These are phyloP conservation scores for Boleophthalmus pectinirostris DNA, from an alignment of 2,113 vertebrate species.

Conservation along the genomic window DNA sequence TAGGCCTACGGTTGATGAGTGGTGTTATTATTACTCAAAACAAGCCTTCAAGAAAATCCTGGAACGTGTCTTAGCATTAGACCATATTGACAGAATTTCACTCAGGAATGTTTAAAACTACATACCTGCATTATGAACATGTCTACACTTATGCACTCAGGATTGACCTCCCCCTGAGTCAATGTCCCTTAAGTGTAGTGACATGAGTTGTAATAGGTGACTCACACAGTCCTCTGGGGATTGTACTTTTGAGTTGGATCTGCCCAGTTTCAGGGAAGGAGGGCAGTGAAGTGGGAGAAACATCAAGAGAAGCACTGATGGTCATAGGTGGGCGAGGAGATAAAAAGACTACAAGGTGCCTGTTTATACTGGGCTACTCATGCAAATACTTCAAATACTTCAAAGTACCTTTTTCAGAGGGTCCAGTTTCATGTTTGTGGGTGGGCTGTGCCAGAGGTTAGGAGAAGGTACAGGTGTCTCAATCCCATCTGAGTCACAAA, in stretches of 20 bases:
- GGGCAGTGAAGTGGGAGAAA: conserved; percentile 11
- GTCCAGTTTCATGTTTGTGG: conserved; percentile 21
- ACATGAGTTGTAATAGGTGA: conserved; percentile 28
- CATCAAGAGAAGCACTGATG: conserved; percentile 10
- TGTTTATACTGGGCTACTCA: conserved; percentile 6
- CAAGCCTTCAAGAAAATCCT: neutral
- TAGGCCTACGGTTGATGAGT: neutral
- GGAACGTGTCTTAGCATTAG: neutral
- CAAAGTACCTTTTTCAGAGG: neutral
- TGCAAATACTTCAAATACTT: conserved; percentile 3
- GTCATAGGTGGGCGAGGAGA: conserved; percentile 12
- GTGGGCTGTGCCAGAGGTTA: conserved; percentile 15
- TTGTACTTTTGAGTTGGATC: conserved; percentile 9
- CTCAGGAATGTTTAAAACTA: neutral
- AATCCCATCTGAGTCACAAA: conserved; percentile 38
- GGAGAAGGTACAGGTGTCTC: conserved; percentile 19
- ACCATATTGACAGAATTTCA: neutral
- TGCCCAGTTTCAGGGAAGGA: conserved; percentile 20
- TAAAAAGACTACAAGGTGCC: neutral
- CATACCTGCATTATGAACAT: neutral
- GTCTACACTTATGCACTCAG: neutral
- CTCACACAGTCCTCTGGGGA: conserved; percentile 1
- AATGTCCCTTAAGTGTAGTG: neutral
- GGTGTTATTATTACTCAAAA: neutral
- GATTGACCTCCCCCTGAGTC: conserved; percentile 15